phyloP scores from a whole-genome alignment of 1,140 invertebrate genomes.

The Caenorhabditis brenneri region DNA sequence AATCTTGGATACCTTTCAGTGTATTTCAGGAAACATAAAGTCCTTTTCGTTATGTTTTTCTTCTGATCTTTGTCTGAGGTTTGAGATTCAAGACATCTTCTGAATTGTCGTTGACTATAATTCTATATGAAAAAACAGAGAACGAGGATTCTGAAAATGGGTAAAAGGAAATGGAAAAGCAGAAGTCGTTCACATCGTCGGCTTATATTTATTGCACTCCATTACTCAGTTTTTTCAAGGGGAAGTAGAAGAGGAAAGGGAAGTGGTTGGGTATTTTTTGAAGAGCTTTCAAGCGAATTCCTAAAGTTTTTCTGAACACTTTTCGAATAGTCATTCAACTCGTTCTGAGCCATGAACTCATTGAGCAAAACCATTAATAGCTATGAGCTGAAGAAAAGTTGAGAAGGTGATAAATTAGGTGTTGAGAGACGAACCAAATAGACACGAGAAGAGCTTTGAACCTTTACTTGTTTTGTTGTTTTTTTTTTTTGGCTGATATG shows the following conservation, averaged over 20 bases:
- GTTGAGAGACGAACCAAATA: no score
- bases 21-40: no score
- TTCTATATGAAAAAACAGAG: not conserved
- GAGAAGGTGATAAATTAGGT: not conserved
- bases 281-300: not conserved
- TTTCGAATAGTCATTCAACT: not conserved
- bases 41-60: not conserved
- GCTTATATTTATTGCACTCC: conserved; percentile 20
- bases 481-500: not conserved
- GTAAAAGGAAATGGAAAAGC: not conserved
- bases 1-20: not conserved
- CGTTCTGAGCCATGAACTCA: not conserved
- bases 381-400: not conserved
- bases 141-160: not conserved
- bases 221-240: not conserved
- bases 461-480: not conserved
- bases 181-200: not conserved
- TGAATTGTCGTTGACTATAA: no score
- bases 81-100: not conserved
- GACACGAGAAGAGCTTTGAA: not conserved
- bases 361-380: not conserved
- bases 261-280: conserved; percentile 12
- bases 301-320: not conserved
- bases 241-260: not conserved
- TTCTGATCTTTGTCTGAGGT: not conserved